A percentile compares a stretch with the other conserved stretches of the same genome.
Evolutionary conservation across 2,797 vertebrate genomes (phyloP).

Genomic region (Pipistrellus kuhlii): DNA sequence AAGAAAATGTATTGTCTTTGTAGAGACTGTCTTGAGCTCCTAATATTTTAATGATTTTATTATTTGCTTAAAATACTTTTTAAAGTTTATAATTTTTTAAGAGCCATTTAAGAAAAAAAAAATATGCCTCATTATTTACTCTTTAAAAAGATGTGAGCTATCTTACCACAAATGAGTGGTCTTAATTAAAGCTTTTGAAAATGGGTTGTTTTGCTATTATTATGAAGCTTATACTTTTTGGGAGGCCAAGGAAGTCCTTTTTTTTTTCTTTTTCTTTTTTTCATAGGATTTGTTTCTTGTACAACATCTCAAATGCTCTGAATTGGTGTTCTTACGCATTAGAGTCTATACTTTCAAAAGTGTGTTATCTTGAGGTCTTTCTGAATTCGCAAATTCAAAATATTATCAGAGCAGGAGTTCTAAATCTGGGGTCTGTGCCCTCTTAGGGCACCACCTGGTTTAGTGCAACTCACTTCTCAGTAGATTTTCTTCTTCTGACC

Average conservation of each 20-base stretch:
- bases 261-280: neutral
- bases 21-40: neutral
- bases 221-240: neutral
- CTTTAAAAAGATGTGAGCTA: neutral
- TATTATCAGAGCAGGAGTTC: neutral
- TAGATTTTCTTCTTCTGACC: neutral
- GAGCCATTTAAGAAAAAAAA: neutral
- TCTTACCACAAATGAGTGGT: neutral
- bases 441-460: too few relatives aligned
- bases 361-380: neutral
- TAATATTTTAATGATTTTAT: neutral
- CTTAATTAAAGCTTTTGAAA: neutral
- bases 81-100: neutral
- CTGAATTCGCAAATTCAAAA: neutral
- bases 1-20: neutral
- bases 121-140: neutral
- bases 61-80: neutral
- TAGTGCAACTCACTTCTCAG: neutral
- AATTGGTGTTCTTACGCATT: neutral
- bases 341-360: neutral
- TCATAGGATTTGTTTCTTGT: neutral
- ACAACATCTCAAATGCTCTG: neutral
- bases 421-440: neutral
- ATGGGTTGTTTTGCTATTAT: neutral
- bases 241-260: neutral